A percentile compares a stretch with the other conserved stretches of the same genome.
Evolutionary conservation across 2,888 invertebrate species (phyloP).

Genomic region (Nebria brevicollis): DNA sequence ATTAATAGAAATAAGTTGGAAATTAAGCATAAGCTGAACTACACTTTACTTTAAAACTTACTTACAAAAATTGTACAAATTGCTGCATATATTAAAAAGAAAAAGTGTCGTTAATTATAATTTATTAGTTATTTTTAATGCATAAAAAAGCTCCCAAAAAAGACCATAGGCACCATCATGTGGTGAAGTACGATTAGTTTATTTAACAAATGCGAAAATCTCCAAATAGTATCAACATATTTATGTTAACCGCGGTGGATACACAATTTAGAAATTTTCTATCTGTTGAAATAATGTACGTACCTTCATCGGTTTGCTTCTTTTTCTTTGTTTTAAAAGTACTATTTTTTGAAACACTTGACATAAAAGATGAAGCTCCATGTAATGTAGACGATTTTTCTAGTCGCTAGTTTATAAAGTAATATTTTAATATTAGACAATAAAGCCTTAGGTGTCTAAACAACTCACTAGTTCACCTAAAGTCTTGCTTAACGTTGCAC

Average conservation of each 20-base stretch:
- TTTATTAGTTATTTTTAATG: too few species aligned
- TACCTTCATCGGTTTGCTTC: conserved; percentile 37
- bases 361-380: conserved; percentile 15
- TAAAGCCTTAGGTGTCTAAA: background rate
- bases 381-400: conserved; percentile 28
- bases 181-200: conserved; percentile 5
- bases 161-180: conserved; percentile 6
- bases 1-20: conserved; percentile 23
- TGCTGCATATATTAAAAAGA: background rate
- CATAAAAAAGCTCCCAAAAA: background rate
- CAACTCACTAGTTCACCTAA: conserved; percentile 50
- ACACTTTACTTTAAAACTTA: background rate
- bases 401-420: background rate
- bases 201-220: background rate
- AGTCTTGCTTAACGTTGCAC: conserved; percentile 39
- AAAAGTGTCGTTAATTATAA: too few species aligned
- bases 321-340: conserved; percentile 14
- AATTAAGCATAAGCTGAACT: conserved; percentile 5
- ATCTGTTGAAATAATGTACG: too few species aligned
- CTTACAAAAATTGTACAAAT: background rate
- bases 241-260: too few species aligned
- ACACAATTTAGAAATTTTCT: too few species aligned
- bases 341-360: conserved; percentile 18
- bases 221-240: background rate
- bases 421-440: conserved; percentile 13